A percentile compares a stretch with the other conserved stretches of the same genome.
Conservation (phyloP, 2,113 vertebrate species). For the Struthidea cinerea region DNA sequence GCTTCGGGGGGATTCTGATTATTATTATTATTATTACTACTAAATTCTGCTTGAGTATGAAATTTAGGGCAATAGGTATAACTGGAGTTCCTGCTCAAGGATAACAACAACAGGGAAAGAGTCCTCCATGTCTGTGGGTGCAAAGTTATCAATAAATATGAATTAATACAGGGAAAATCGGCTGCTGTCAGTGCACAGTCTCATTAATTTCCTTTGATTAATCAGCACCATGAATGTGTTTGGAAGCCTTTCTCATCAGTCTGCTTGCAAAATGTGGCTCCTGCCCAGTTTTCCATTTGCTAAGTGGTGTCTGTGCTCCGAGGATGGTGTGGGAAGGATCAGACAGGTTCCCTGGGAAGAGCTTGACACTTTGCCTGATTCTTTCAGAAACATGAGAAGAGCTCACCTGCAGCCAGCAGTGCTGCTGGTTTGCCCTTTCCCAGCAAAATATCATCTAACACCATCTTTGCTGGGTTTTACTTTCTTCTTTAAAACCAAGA, state of each 20-base stretch:
- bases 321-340: neutral
- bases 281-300: neutral
- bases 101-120: neutral
- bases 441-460: neutral
- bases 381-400: neutral
- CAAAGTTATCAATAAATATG: neutral
- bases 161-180: neutral
- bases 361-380: neutral
- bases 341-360: neutral
- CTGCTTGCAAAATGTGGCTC: conserved; percentile 13
- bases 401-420: neutral
- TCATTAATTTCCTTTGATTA: conserved; percentile 41
- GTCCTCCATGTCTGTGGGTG: neutral
- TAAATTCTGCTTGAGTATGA: neutral
- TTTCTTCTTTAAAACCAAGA: neutral
- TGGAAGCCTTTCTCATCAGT: conserved; percentile 37
- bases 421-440: neutral
- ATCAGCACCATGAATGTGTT: conserved; percentile 19
- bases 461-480: neutral
- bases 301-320: neutral
- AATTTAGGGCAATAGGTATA: neutral
- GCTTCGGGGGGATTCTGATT: neutral
- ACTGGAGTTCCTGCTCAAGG: neutral
- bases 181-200: neutral
- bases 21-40: neutral